Evolutionary conservation across 2,797 vertebrate genomes (phyloP), one percentile per base, ranked within the genome.

Genomic region (Labroides dimidiatus): DNA sequence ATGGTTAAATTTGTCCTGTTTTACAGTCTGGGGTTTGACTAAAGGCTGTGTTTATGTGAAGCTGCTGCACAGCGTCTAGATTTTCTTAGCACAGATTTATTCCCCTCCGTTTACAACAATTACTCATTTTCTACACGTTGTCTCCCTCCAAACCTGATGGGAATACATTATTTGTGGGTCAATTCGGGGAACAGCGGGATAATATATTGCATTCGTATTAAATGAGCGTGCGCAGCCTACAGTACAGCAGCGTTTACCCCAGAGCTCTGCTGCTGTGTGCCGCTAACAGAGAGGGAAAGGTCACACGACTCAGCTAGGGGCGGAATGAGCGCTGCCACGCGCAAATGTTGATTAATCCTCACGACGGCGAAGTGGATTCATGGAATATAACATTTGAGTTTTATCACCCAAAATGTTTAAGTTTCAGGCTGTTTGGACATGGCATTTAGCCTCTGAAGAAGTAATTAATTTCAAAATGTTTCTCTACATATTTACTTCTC

Each of bases 271-370:
- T 23, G 2, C 53, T 23, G 2, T 48, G 17, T 23, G 47, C 62
- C 66, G 75, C 87, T 74, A 74, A 51, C 73, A 53, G 78, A 82
- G 65, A n/a, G 62, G 71, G 69, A 92, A 87, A 92, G 43, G 64
- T 87, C 57, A 75, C 10, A 43, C 24, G 80, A 82, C 21, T 76
- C 75, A 74, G 48, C 48, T 16, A 49, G 86, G 76, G 64, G 44
- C 47, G 82, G 54, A 89, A 74, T 75, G 72, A 75, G 50, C 62
- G 62, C 57, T 61, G 51, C 45, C 6, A 43, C 48, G 50, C 67
- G 56, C 17, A 92, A 92, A 90, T 88, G 63, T 82, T 92, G 91
- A 87, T 75, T 89, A 76, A 80, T 78, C 67, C 69, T 27, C 72
- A 84, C 66, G 77, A 39, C 58, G 72, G 4, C 36, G 41, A 64